These are phyloP conservation scores for Epinephelus cyanopodus DNA, from an alignment of 2,113 vertebrate genomes.

Conservation along the genomic window DNA sequence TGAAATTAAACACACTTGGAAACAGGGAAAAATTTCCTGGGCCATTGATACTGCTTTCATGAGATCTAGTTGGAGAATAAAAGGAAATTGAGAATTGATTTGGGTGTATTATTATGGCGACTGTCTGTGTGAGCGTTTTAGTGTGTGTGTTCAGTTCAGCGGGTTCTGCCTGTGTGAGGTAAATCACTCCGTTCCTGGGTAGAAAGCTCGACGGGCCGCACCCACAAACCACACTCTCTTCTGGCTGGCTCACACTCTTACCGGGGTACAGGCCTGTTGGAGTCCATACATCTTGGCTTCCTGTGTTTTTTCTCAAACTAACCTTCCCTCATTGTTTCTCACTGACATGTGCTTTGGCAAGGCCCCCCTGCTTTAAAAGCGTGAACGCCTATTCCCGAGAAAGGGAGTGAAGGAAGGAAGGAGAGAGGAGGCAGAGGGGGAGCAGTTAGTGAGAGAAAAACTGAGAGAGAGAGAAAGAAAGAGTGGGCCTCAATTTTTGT, in stretches of 20 bases:
- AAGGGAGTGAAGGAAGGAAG: constrained; percentile 47
- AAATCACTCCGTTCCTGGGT: constrained; percentile 60
- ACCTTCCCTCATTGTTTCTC: constrained; percentile 66
- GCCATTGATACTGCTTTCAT: constrained; percentile 22
- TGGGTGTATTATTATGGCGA: constrained; percentile 43
- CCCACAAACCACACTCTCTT: constrained; percentile 71
- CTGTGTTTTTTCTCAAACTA: constrained; percentile 63
- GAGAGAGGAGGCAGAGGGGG: constrained; percentile 32
- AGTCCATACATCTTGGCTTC: constrained; percentile 64
- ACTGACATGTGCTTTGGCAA: constrained; percentile 62
- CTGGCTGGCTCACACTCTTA: constrained; percentile 40
- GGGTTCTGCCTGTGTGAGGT: constrained; percentile 76
- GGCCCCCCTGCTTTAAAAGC: constrained; percentile 19
- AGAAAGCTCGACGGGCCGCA: constrained; percentile 40
- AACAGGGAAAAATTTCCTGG: neutral
- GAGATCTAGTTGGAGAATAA: constrained; percentile 9
- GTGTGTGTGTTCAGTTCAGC: constrained; percentile 58
- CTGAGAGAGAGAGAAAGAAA: constrained; percentile 30
- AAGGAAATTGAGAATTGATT: constrained; percentile 33
- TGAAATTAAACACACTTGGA: constrained; percentile 31
- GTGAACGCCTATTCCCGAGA: constrained; percentile 52
- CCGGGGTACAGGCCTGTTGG: constrained; percentile 45
- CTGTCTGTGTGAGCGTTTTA: constrained; percentile 22
- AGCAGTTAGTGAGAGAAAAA: constrained; percentile 36
- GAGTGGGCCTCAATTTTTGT: constrained; percentile 59